Evolutionary conservation across 2,888 invertebrate genomes (phyloP).

Genomic region (Torymus auratus): DNA sequence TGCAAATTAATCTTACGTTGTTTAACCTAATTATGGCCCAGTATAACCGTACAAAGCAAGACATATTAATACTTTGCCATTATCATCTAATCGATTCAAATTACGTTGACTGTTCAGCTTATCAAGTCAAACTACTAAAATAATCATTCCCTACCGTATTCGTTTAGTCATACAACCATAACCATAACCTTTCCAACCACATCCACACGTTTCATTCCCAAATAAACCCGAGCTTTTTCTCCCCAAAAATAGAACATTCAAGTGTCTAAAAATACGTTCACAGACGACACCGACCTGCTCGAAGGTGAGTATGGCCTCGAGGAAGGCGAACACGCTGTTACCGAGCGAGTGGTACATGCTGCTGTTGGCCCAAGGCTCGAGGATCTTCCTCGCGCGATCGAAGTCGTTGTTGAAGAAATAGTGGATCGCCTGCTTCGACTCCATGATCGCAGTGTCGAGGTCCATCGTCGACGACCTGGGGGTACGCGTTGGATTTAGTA

Average conservation of each 20-base stretch:
- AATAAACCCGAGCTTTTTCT: too few relatives aligned
- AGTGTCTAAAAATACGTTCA: background rate
- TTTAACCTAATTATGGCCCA: too few relatives aligned
- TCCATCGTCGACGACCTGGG: slow-evolving; percentile 79
- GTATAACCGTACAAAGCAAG: too few relatives aligned
- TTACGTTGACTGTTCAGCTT: too few relatives aligned
- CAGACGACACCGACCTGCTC: slow-evolving; percentile 80
- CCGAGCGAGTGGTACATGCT: slow-evolving; percentile 97
- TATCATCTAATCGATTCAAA: too few relatives aligned
- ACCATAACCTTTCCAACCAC: too few relatives aligned
- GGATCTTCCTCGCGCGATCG: slow-evolving; percentile 85
- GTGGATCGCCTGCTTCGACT: slow-evolving; percentile 88
- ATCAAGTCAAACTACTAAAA: too few relatives aligned
- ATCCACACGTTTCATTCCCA: too few relatives aligned
- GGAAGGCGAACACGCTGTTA: slow-evolving; percentile 90
- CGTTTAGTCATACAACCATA: too few relatives aligned
- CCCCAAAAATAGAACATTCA: slow-evolving; percentile 1
- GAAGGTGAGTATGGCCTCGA: slow-evolving; percentile 95
- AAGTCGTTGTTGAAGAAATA: slow-evolving; percentile 96
- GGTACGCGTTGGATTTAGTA: slow-evolving; percentile 26
- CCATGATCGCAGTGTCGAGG: slow-evolving; percentile 84
- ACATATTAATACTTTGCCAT: too few relatives aligned
- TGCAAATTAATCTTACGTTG: too few relatives aligned
- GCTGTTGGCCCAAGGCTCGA: slow-evolving; percentile 88
- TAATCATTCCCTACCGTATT: too few relatives aligned